Percentiles rank a stretch among this genome's conserved stretches.
Evolutionary conservation across 2,113 vertebrate species (phyloP).

Genomic region (Pavo muticus): DNA sequence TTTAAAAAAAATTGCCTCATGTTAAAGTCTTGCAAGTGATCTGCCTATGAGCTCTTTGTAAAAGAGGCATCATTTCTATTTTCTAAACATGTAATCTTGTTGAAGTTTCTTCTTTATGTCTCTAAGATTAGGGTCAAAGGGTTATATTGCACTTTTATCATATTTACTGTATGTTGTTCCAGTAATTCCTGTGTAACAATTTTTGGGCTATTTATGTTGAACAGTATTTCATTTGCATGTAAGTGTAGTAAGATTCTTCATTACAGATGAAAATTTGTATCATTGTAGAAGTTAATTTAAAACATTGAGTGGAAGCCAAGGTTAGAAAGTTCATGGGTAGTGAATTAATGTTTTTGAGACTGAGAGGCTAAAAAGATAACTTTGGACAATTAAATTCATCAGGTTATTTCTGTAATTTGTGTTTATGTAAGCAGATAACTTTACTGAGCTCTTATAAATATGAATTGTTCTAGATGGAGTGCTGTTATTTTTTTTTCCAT

Average conservation of each 20-base stretch:
- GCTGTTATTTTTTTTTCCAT: not conserved
- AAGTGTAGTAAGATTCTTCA: not conserved
- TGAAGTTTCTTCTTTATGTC: not conserved
- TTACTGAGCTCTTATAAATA: not conserved
- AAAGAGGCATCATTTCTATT: not conserved
- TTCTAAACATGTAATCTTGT: not conserved
- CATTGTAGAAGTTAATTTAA: not conserved
- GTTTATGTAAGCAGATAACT: not conserved
- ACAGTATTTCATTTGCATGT: not conserved
- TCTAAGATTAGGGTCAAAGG: not conserved
- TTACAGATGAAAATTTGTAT: not conserved
- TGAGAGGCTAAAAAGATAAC: not conserved
- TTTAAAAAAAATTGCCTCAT: not conserved
- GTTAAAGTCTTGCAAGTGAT: not conserved
- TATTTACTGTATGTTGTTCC: fast-evolving
- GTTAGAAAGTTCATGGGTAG: not conserved
- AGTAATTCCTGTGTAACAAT: not conserved
- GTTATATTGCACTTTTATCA: not conserved
- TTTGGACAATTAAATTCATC: not conserved
- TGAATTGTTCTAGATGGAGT: not conserved
- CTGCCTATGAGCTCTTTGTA: not conserved
- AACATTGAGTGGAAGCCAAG: not conserved
- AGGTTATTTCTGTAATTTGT: not conserved
- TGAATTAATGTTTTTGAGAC: not conserved
- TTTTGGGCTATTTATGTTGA: not conserved